Evolutionary conservation across 2,797 vertebrate genomes (phyloP), one percentile per base, ranked within the genome.

Genomic region (Anas georgica): DNA sequence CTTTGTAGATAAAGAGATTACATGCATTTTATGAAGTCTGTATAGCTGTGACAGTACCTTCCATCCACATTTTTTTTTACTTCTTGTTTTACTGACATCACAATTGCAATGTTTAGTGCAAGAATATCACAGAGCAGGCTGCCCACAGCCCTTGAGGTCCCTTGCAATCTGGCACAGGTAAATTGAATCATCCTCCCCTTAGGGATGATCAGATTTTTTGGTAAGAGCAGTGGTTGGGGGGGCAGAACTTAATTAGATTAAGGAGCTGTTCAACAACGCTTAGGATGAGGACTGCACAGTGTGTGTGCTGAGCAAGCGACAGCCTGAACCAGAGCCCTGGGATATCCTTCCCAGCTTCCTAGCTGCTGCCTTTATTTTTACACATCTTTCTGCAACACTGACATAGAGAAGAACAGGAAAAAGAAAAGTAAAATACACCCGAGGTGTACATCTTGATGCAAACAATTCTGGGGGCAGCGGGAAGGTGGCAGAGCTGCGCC

Each of bases 1-100:
- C 92, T 96, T 91, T 94, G 91, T 69, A 85, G 82, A 77, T 93
- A 74, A 94, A 88, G 75, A 85, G 96, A 85, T 96, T 91, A 87
- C 84, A 77, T 64, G 78, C 75, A 28, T 90, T 48, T 89, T 29
- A 56, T 4, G 68, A 77, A 75, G 60, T n/a, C 87, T 92, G 72
- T 29, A 13, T 22, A 29, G 88, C 84, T 50, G 63, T 54, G 87
- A 48, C 77, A 21, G 59, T 31, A 4, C 60, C 90, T 92, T 85
- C 74, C 43, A 58, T 76, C 58, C 91, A 55, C 62, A 5, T 90
- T 88, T 81, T 81, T 81, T 78, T 86, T 73, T 55, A 3, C 54
- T 45, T 67, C 70, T 55, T 66, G 33, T 83, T 83, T 74, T 29
- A 22, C 45, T 85, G 56, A 29, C 33, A 3, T 9, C 41, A 58